Evolutionary conservation across 2,113 vertebrate species (phyloP).

Genomic region (Nothobranchius furzeri): DNA sequence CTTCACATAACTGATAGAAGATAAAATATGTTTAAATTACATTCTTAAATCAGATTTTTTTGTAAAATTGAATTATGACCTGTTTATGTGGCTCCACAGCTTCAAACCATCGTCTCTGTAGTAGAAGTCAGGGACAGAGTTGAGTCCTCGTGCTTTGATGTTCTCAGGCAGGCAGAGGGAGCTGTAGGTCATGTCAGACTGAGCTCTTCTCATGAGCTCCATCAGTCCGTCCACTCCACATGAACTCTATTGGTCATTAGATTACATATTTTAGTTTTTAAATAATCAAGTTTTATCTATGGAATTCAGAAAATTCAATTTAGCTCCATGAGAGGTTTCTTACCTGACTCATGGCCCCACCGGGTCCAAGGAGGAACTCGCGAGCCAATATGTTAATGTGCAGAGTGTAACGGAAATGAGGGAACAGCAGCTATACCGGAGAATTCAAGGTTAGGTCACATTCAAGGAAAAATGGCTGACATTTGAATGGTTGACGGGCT

Average conservation of each 20-base stretch:
- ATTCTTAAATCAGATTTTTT: fast-evolving
- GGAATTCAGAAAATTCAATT: no score
- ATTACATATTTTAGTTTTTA: no score
- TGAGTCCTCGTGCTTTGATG: constrained; percentile 52
- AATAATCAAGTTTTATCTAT: no score
- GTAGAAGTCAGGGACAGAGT: constrained; percentile 55
- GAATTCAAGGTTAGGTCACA: neutral
- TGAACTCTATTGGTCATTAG: constrained; percentile 29
- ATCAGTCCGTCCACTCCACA: constrained; percentile 23
- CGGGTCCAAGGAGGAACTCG: constrained; percentile 3
- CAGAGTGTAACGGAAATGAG: constrained; percentile 21
- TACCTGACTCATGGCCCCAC: constrained; percentile 1
- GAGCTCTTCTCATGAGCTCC: constrained; percentile 46
- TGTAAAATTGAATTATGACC: neutral
- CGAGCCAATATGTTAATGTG: neutral
- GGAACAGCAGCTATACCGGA: constrained; percentile 11
- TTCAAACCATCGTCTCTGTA: constrained; percentile 67
- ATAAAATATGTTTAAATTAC: neutral
- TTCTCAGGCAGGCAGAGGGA: constrained; percentile 62
- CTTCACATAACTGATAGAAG: constrained; percentile 71
- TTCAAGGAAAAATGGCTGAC: neutral
- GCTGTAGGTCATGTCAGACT: constrained; percentile 47
- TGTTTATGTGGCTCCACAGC: constrained; percentile 53
- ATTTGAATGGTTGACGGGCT: neutral
- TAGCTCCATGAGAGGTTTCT: no score